Conservation (phyloP, 2,113 vertebrate genomes). For the Trematomus loennbergii region DNA sequence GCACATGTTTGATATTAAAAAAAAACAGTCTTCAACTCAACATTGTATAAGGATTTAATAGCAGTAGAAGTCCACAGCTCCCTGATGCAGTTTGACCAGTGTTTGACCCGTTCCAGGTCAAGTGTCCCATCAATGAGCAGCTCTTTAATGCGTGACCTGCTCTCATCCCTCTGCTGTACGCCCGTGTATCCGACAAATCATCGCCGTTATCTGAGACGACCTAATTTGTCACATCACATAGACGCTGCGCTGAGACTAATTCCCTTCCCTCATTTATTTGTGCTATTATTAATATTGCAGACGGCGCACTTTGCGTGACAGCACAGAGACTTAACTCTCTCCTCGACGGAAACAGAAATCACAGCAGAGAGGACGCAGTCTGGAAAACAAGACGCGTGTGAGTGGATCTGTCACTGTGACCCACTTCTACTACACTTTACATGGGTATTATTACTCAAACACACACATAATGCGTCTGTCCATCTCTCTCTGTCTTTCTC, state of each 20-base stretch:
- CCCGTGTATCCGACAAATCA: constrained; percentile 24
- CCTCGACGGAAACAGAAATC: constrained; percentile 53
- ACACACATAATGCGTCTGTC: neutral
- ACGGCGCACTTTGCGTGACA: constrained; percentile 58
- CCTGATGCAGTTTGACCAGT: constrained; percentile 6
- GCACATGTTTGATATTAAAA: neutral
- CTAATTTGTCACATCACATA: constrained; percentile 74
- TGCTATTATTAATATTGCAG: constrained; percentile 79
- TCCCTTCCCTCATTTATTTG: constrained; percentile 80
- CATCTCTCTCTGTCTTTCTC: no score
- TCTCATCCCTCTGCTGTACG: constrained; percentile 30
- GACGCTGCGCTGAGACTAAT: constrained; percentile 68
- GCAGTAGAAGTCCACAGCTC: neutral
- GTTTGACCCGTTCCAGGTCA: constrained; percentile 47
- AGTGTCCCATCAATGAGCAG: constrained; percentile 15
- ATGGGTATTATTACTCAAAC: constrained; percentile 38
- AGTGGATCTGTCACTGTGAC: constrained; percentile 48
- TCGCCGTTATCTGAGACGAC: constrained; percentile 62
- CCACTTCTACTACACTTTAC: constrained; percentile 42
- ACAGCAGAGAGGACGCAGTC: constrained; percentile 38
- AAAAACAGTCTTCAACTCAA: neutral
- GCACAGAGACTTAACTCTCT: constrained; percentile 52
- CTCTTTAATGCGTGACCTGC: constrained; percentile 31
- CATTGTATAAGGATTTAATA: neutral
- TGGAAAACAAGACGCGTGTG: constrained; percentile 6